Percentiles rank a stretch among this genome's conserved stretches.
phyloP scores from a whole-genome alignment of 2,888 invertebrate species.

The Phragmatobia fuliginosa region DNA sequence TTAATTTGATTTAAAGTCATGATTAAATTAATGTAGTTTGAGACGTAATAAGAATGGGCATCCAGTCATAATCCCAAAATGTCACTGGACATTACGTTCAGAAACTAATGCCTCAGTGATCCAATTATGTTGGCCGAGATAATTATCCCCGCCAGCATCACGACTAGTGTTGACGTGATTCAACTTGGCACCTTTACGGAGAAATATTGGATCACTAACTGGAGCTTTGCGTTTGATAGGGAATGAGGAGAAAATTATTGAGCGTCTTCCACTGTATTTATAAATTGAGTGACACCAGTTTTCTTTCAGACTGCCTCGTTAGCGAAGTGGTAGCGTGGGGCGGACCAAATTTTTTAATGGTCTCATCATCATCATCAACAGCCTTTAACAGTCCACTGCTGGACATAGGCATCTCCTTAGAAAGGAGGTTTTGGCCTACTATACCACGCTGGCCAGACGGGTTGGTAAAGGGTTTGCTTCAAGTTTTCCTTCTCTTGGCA shows the following conservation, averaged over 20 bases:
- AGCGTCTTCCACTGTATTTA: not conserved
- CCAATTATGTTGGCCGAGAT: conserved; percentile 22
- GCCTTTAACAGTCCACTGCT: no score
- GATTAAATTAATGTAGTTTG: not conserved
- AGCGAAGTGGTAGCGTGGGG: no score
- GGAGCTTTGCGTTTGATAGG: not conserved
- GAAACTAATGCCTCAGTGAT: conserved; percentile 19
- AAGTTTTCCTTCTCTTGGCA: no score
- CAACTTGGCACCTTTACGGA: conserved; percentile 29
- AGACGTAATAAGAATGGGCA: not conserved
- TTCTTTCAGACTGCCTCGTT: no score
- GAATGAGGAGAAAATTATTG: not conserved
- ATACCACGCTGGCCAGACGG: no score
- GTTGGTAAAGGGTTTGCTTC: no score
- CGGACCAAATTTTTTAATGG: no score
- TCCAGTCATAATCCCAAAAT: not conserved
- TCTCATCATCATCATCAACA: no score
- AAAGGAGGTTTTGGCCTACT: no score
- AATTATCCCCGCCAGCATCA: conserved; percentile 16
- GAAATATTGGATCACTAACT: conserved; percentile 41
- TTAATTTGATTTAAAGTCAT: no score
- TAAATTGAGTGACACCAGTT: not conserved
- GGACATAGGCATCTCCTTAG: no score
- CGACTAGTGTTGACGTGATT: conserved; percentile 30
- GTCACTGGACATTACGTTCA: conserved; percentile 7